Evolutionary conservation across 2,797 vertebrate species (phyloP).

Genomic region (Siniperca obscura): DNA sequence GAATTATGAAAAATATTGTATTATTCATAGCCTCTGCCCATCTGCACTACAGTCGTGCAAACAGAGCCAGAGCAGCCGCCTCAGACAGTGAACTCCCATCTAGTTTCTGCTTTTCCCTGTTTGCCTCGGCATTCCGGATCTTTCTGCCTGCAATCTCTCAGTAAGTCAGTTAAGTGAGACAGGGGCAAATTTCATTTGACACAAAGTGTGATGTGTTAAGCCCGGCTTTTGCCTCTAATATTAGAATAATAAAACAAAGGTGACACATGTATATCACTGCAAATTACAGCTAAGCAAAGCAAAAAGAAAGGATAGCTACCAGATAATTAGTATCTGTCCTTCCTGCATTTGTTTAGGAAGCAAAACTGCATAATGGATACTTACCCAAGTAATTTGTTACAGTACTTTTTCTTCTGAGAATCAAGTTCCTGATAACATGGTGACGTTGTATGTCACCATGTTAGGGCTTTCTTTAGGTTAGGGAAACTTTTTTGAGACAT

Average conservation of each 20-base stretch:
- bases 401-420: not conserved
- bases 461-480: not conserved
- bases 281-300: not conserved
- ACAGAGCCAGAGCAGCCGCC: not conserved
- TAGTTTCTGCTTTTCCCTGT: not conserved
- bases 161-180: not conserved
- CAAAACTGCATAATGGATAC: not conserved
- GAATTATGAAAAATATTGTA: conserved; percentile 6
- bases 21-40: conserved; percentile 26
- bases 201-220: not conserved
- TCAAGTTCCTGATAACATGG: not conserved
- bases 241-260: conserved; percentile 10
- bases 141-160: not conserved
- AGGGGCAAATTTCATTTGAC: conserved; percentile 15
- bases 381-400: not conserved
- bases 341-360: conserved; percentile 1
- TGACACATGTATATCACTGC: conserved; percentile 1
- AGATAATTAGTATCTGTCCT: conserved; percentile 9
- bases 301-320: conserved; percentile 1
- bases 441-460: not conserved
- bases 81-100: conserved; percentile 1
- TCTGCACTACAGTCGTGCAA: conserved; percentile 36
- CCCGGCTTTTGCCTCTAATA: not conserved
- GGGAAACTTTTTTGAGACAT: not conserved
- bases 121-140: not conserved